phyloP scores from a whole-genome alignment of 2,888 invertebrate genomes.

The Rhagophthalmus giganteus region DNA sequence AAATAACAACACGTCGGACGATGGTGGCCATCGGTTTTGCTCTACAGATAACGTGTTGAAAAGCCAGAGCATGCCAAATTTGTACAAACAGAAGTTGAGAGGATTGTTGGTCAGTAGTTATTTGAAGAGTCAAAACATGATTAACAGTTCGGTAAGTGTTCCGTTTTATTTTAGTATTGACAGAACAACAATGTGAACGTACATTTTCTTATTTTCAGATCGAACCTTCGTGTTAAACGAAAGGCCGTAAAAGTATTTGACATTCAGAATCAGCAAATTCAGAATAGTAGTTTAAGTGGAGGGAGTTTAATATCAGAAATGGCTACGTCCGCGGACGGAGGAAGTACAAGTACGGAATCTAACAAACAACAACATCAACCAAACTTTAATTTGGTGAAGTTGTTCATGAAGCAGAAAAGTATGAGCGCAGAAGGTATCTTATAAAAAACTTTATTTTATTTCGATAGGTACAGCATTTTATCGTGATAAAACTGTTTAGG shows the following conservation, averaged over 20 bases:
- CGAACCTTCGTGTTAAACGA: constrained; percentile 46
- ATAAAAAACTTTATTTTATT: background rate
- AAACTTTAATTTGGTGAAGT: constrained; percentile 79
- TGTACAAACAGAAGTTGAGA: constrained; percentile 61
- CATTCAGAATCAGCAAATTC: constrained; percentile 54
- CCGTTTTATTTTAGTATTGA: no score
- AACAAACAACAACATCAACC: constrained; percentile 57
- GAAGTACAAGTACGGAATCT: constrained; percentile 39
- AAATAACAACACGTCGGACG: constrained; percentile 60
- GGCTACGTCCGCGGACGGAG: constrained; percentile 53
- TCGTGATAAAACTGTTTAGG: constrained; percentile 41
- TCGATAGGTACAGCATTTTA: background rate
- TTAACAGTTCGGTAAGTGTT: constrained; percentile 72
- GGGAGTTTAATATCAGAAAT: constrained; percentile 51
- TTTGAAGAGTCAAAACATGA: constrained; percentile 56
- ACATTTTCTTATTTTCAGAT: no score
- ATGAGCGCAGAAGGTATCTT: constrained; percentile 73
- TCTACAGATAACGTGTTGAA: constrained; percentile 64
- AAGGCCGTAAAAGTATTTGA: constrained; percentile 54
- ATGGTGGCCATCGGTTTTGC: constrained; percentile 61
- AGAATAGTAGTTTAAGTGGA: constrained; percentile 47
- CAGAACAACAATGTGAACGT: no score
- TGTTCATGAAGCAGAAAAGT: constrained; percentile 89
- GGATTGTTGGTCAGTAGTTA: constrained; percentile 60
- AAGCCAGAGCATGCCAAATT: constrained; percentile 81